A percentile compares a stretch with the other conserved stretches of the same genome.
These are phyloP conservation scores for pig (Sus scrofa) DNA, from an alignment of 2,113 vertebrate species.

Conservation along the genomic window DNA sequence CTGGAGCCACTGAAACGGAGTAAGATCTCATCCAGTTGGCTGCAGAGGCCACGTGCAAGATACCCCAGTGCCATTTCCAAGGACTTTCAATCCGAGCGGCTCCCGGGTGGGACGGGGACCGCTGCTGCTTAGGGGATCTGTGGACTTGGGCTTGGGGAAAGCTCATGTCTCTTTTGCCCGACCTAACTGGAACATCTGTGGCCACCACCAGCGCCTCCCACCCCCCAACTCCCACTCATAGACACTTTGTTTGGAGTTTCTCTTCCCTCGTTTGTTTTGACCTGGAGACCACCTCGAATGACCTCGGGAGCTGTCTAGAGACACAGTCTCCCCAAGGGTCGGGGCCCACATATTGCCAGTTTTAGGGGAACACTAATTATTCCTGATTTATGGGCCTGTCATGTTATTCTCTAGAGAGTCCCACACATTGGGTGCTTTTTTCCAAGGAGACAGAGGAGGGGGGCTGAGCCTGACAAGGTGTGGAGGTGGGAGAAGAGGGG, in stretches of 20 bases:
- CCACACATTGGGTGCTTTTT: rapidly evolving
- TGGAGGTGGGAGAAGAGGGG: rapidly evolving
- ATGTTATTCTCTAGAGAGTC: rapidly evolving
- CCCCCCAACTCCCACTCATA: too few species aligned
- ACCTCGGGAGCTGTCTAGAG: background rate
- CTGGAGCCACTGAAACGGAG: background rate
- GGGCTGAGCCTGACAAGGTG: background rate
- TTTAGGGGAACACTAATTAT: background rate
- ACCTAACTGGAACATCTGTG: rapidly evolving
- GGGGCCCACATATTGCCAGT: background rate
- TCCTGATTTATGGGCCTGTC: background rate
- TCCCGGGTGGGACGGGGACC: rapidly evolving
- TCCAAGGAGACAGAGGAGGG: background rate
- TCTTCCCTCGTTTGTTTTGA: background rate
- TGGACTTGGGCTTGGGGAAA: background rate
- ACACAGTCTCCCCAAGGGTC: background rate
- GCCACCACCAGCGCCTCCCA: rapidly evolving
- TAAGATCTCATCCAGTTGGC: too few species aligned
- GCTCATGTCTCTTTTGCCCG: background rate
- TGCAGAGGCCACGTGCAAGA: rapidly evolving
- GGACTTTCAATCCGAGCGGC: rapidly evolving
- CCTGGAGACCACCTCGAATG: background rate
- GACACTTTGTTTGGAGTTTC: background rate
- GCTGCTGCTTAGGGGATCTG: rapidly evolving
- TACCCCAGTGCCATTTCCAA: background rate